phyloP scores from a whole-genome alignment of 2,888 invertebrate genomes.

The Abrostola triplasia region DNA sequence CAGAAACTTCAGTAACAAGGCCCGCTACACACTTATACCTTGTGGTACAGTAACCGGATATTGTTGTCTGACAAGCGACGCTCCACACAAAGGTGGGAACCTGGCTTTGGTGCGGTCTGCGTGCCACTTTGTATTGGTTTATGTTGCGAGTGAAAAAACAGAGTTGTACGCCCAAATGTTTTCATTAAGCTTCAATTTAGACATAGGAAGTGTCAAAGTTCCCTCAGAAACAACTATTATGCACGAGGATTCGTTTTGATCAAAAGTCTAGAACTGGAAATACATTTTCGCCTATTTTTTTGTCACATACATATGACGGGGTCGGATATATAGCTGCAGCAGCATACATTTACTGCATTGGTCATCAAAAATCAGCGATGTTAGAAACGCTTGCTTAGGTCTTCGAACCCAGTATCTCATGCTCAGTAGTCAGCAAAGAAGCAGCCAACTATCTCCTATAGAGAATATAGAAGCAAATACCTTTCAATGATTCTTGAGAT shows the following conservation, averaged over 20 bases:
- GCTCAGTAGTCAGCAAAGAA: too few relatives aligned
- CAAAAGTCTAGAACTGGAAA: too few relatives aligned
- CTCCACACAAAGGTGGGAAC: constrained; percentile 77
- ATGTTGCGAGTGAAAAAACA: constrained; percentile 25
- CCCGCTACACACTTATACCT: constrained; percentile 50
- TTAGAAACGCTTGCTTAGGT: too few relatives aligned
- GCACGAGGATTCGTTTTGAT: too few relatives aligned
- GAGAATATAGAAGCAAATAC: not conserved
- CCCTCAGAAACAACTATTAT: too few relatives aligned
- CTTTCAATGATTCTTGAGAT: not conserved
- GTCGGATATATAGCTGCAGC: too few relatives aligned
- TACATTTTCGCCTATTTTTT: too few relatives aligned
- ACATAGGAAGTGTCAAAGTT: not conserved
- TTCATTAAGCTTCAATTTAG: constrained; percentile 9
- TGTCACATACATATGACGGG: too few relatives aligned
- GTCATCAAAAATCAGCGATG: too few relatives aligned
- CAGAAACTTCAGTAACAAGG: constrained; percentile 13
- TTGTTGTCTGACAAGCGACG: constrained; percentile 75
- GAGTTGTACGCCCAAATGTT: constrained; percentile 10
- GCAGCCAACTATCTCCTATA: not conserved
- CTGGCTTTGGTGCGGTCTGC: constrained; percentile 74
- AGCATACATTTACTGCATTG: too few relatives aligned
- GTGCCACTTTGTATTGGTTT: constrained; percentile 66
- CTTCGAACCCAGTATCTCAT: too few relatives aligned
- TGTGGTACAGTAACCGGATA: constrained; percentile 76